Percentiles rank a stretch among this genome's conserved stretches.
Conservation (phyloP, 1,140 invertebrate genomes). For the Penaeus indicus region DNA sequence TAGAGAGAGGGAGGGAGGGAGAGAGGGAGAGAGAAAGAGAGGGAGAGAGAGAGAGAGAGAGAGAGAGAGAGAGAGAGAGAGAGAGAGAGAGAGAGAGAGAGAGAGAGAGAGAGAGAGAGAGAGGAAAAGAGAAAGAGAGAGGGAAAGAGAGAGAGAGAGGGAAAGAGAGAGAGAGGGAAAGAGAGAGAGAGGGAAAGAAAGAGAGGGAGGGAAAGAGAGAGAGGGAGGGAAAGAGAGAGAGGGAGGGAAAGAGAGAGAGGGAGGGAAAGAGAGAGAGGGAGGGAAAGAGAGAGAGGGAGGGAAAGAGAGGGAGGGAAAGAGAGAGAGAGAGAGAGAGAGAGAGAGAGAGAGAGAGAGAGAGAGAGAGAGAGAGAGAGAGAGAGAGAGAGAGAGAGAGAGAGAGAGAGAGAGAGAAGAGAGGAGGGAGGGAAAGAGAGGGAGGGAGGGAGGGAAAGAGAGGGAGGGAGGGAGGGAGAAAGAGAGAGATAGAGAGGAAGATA, state of each 20-base stretch:
- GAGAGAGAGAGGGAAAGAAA: not conserved
- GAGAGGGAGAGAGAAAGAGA: too few species aligned
- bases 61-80: too few species aligned
- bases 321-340: not conserved
- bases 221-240: not conserved
- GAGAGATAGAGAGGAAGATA: too few species aligned
- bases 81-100: too few species aligned
- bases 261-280: not conserved
- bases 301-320: conserved; percentile 10
- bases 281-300: not conserved
- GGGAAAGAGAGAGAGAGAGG: too few species aligned
- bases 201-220: conserved; percentile 4
- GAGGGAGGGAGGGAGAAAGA: not conserved
- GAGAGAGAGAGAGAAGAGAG: not conserved
- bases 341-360: too few species aligned
- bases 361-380: too few species aligned
- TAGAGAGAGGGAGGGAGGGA: too few species aligned
- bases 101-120: not conserved
- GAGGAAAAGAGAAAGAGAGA: not conserved
- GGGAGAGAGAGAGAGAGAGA: too few species aligned
- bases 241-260: too few species aligned
- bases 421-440: not conserved
- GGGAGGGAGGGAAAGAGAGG: not conserved
- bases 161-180: too few species aligned
- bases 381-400: not conserved